Conservation (phyloP, 2,797 vertebrate genomes). For the Semotilus atromaculatus region DNA sequence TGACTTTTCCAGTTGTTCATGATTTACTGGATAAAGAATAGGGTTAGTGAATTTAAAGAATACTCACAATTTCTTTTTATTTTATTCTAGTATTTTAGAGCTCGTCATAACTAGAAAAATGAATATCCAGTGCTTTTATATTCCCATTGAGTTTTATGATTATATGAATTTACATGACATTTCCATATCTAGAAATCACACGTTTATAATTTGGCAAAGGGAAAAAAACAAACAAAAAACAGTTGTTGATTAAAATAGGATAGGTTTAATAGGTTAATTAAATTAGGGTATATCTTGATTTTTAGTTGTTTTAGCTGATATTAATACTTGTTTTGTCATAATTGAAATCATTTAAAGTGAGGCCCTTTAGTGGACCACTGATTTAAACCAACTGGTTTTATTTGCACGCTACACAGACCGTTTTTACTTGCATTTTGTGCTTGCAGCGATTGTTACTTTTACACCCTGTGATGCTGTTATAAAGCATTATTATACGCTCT, state of each 20-base stretch:
- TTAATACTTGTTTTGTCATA: neutral
- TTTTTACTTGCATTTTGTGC: neutral
- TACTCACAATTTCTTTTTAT: neutral
- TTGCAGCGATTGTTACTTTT: neutral
- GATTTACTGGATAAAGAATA: neutral
- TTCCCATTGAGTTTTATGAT: neutral
- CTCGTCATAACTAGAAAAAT: neutral
- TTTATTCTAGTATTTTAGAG: neutral
- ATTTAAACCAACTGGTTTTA: neutral
- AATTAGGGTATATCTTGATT: neutral
- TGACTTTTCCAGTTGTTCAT: neutral
- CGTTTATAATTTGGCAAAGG: neutral
- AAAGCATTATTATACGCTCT: slow-evolving; percentile 28
- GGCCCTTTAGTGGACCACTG: neutral
- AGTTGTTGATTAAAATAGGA: too few relatives aligned
- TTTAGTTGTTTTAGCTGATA: neutral
- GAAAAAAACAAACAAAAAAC: too few relatives aligned
- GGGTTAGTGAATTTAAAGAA: neutral
- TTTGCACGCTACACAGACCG: neutral
- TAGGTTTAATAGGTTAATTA: neutral
- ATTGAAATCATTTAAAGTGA: neutral
- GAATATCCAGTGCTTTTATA: neutral
- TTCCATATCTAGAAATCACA: neutral
- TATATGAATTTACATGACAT: neutral
- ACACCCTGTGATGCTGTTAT: neutral